These are phyloP conservation scores for Ageneiosus marmoratus DNA, from an alignment of 2,113 vertebrate species.

Conservation along the genomic window DNA sequence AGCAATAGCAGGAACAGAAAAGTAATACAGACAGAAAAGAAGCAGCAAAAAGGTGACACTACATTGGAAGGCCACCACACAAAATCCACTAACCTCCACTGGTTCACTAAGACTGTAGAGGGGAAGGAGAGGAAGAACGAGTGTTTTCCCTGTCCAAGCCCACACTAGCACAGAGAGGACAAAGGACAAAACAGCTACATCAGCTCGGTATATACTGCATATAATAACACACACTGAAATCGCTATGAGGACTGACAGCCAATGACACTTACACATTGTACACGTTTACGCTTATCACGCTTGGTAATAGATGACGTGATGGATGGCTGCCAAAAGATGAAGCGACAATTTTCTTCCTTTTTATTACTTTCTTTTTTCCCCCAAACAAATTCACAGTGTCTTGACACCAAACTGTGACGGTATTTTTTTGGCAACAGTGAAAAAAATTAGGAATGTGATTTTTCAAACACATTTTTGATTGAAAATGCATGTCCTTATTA, in stretches of 20 bases:
- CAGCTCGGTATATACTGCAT: constrained; percentile 99
- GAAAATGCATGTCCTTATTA: constrained; percentile 83
- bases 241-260: constrained; percentile 97
- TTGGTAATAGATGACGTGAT: constrained; percentile 92
- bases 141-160: constrained; percentile 69
- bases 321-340: constrained; percentile 90
- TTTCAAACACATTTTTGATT: constrained; percentile 78
- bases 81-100: constrained; percentile 98
- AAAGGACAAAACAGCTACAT: constrained; percentile 98
- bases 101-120: constrained; percentile 98
- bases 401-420: constrained; percentile 88
- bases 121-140: constrained; percentile 74
- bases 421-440: constrained; percentile 89
- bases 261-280: constrained; percentile 98
- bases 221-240: constrained; percentile 99
- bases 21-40: constrained; percentile 83
- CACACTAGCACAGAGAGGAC: constrained; percentile 99
- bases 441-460: constrained; percentile 72
- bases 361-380: constrained; percentile 65
- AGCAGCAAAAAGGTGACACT: constrained; percentile 94
- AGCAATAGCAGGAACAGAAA: constrained; percentile 89
- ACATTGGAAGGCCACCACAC: constrained; percentile 97
- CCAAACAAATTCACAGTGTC: constrained; percentile 81
- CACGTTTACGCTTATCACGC: constrained; percentile 93
- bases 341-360: constrained; percentile 85